A percentile compares a stretch with the other conserved stretches of the same genome.
These are phyloP conservation scores for Neoscelio sp. DNA, from an alignment of 2,888 invertebrate genomes.

Conservation along the genomic window DNA sequence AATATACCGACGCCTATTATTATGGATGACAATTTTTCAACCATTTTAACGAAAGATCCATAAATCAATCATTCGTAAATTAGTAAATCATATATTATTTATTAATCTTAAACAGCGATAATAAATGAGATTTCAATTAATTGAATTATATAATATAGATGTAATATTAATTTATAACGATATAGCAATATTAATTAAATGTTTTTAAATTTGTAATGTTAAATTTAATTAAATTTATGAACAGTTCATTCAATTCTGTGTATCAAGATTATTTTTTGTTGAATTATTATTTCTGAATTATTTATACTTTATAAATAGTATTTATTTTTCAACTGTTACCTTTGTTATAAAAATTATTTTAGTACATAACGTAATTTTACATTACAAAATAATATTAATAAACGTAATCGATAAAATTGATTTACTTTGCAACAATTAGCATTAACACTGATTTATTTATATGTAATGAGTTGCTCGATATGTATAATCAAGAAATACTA, in stretches of 20 bases:
- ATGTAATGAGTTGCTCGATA: too few relatives aligned
- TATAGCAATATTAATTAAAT: too few relatives aligned
- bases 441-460: not conserved
- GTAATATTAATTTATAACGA: too few relatives aligned
- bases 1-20: slow-evolving; percentile 16
- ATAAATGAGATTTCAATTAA: slow-evolving; percentile 14
- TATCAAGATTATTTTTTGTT: too few relatives aligned
- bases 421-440: slow-evolving; percentile 1
- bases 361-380: slow-evolving; percentile 6
- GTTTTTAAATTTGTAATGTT: not conserved
- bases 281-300: too few relatives aligned
- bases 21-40: slow-evolving; percentile 13
- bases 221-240: too few relatives aligned
- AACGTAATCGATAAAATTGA: slow-evolving; percentile 1
- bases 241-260: too few relatives aligned
- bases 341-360: too few relatives aligned
- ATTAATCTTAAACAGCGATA: not conserved
- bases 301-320: too few relatives aligned
- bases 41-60: not conserved
- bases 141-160: too few relatives aligned
- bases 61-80: slow-evolving; percentile 11
- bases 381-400: not conserved
- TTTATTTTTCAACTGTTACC: too few relatives aligned
- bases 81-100: slow-evolving; percentile 9
- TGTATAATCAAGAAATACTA: too few relatives aligned